Base-by-base conservation (phyloP, 35 echinoderm and acorn worm genomes). In the Strongylocentrotus purpuratus region DNA sequence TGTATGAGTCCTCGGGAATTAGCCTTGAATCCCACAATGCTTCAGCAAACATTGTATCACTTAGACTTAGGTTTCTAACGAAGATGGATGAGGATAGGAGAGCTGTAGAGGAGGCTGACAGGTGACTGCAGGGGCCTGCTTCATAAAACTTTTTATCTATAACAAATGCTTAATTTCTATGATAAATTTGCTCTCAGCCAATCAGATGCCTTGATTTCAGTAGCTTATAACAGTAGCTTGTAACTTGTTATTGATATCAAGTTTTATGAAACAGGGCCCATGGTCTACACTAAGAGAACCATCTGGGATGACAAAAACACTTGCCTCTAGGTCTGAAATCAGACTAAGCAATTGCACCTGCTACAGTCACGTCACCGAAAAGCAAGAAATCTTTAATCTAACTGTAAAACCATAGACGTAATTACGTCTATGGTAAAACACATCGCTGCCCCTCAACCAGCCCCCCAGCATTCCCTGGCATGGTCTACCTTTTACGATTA, bases 331-430 rank as follows among this genome's bases (percentile, higher is more conserved):
- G 65, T 78, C 65, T 78, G 65, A 78, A 78, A 28, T 78, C 65
- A 78, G 65, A 78, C 65, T 78, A 78, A 78, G 20, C 65, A 7
- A 78, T 22, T 78, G 65, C 65, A 78, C 65, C 65, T 78, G 65
- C 25, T 28, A 78, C 65, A n/a, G 65, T 78, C 65, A 78, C 18
- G 65, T 78, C 65, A 78, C 4, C 65, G 25, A 78, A n/a, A 78
- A 78, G 65, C 65, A n/a, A 78, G 65, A 78, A 78, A 78, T 78
- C 65, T 78, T 78, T 78, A 78, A 78, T 78, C 25, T 78, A 28
- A 78, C 65, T 78, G 65, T 78, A 78, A n/a, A n/a, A n/a, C n/a
- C n/a, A n/a, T n/a, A n/a, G n/a, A n/a, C n/a, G n/a, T n/a, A n/a
- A n/a, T n/a, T n/a, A n/a, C n/a, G n/a, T n/a, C n/a, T n/a, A n/a